Percentiles rank a stretch among this genome's conserved stretches.
Conservation (phyloP, 1,140 invertebrate species). For the Venustaconcha ellipsiformis region DNA sequence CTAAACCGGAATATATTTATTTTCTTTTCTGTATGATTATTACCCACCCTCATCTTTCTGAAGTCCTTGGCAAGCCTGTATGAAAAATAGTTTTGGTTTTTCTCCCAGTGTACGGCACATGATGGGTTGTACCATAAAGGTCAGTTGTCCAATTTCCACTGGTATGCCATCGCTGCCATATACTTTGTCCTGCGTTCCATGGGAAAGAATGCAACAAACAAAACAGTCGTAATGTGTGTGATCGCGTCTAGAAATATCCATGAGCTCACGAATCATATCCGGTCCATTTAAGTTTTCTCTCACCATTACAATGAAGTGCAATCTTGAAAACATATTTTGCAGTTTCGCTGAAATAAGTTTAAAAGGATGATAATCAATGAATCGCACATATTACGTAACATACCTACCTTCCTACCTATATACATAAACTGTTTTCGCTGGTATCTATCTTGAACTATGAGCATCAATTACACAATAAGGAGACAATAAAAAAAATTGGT, state of each 20-base stretch:
- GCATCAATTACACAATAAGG: too few species aligned
- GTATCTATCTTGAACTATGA: too few species aligned
- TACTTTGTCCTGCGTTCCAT: slow-evolving; percentile 56
- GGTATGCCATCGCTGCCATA: slow-evolving; percentile 54
- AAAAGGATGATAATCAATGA: background rate
- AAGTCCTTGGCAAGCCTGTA: too few species aligned
- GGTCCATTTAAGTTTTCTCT: slow-evolving; percentile 31
- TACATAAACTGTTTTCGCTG: too few species aligned
- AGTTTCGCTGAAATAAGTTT: slow-evolving; percentile 43
- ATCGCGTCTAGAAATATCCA: slow-evolving; percentile 22
- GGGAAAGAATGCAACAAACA: slow-evolving; percentile 58
- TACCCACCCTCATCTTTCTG: too few species aligned
- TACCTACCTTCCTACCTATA: too few species aligned
- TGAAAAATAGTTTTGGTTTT: too few species aligned
- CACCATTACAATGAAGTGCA: slow-evolving; percentile 35
- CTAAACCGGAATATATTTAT: too few species aligned
- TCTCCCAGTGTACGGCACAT: background rate
- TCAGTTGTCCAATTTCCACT: slow-evolving; percentile 52
- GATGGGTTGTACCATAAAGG: slow-evolving; percentile 48
- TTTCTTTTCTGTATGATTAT: too few species aligned
- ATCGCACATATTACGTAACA: too few species aligned
- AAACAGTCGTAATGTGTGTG: slow-evolving; percentile 53
- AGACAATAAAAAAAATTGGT: too few species aligned
- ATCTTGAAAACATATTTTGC: slow-evolving; percentile 34
- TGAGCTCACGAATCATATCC: slow-evolving; percentile 28